A percentile compares a stretch with the other conserved stretches of the same genome.
phyloP scores from a whole-genome alignment of 2,797 vertebrate genomes.

The Miopithecus talapoin region DNA sequence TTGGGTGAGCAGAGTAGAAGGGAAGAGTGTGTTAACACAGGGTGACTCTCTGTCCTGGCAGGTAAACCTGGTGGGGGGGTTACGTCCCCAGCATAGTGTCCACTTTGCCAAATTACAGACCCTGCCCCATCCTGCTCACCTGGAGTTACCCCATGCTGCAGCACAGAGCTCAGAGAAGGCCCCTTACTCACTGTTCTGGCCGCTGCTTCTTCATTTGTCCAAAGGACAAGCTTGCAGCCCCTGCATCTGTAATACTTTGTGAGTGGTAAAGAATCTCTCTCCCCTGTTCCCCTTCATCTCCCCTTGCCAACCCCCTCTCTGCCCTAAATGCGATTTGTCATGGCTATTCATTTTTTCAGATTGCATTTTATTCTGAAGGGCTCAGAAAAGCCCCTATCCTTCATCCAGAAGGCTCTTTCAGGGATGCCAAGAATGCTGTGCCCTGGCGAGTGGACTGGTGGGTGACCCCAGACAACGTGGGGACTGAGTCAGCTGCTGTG shows the following conservation, averaged over 20 bases:
- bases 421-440: neutral
- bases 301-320: neutral
- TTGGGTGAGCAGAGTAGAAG: neutral
- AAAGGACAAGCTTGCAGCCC: too few relatives aligned
- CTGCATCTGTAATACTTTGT: neutral
- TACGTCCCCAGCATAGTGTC: accelerated
- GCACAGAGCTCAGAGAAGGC: neutral
- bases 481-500: neutral
- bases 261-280: neutral
- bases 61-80: neutral
- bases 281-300: neutral
- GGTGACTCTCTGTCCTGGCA: accelerated
- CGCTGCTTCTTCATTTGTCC: neutral
- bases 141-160: neutral
- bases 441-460: neutral
- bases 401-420: neutral
- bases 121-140: neutral
- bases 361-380: neutral
- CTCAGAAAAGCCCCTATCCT: neutral
- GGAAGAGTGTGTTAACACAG: neutral
- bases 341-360: neutral
- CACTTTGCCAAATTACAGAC: neutral
- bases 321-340: neutral
- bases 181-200: neutral
- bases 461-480: neutral